Evolutionary conservation across 1,140 invertebrate genomes (phyloP).

Genomic region (Dendrolimus kikuchii): DNA sequence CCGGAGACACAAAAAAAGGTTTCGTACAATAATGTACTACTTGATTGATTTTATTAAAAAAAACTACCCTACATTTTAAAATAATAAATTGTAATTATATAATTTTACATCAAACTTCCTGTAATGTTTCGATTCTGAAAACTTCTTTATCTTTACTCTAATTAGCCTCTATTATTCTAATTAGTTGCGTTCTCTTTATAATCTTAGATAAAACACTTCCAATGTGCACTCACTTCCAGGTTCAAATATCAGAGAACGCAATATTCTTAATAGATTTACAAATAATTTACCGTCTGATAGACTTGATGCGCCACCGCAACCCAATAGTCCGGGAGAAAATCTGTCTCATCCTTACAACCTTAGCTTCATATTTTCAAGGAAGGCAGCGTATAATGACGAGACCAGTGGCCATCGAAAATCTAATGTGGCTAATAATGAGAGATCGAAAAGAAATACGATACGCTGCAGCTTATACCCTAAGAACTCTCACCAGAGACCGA

Average conservation of each 20-base stretch:
- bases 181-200: no score
- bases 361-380: constrained; percentile 51
- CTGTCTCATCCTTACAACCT: constrained; percentile 37
- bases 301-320: constrained; percentile 36
- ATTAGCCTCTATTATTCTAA: no score
- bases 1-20: no score
- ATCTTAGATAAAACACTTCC: no score
- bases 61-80: no score
- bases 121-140: no score
- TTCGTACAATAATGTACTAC: no score
- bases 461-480: constrained; percentile 41
- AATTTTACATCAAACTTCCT: no score
- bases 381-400: constrained; percentile 35
- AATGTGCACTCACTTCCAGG: constrained; percentile 22
- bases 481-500: constrained; percentile 33
- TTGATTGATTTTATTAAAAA: no score
- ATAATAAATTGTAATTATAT: no score
- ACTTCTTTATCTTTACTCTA: no score
- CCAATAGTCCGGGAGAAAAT: constrained; percentile 52
- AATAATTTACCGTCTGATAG: constrained; percentile 42
- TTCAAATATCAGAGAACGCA: constrained; percentile 59
- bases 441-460: constrained; percentile 55
- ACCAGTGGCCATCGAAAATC: constrained; percentile 33
- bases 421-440: constrained; percentile 42
- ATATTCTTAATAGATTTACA: constrained; percentile 47